Conservation (phyloP, 2,888 invertebrate genomes). For the Meteorus colon region DNA sequence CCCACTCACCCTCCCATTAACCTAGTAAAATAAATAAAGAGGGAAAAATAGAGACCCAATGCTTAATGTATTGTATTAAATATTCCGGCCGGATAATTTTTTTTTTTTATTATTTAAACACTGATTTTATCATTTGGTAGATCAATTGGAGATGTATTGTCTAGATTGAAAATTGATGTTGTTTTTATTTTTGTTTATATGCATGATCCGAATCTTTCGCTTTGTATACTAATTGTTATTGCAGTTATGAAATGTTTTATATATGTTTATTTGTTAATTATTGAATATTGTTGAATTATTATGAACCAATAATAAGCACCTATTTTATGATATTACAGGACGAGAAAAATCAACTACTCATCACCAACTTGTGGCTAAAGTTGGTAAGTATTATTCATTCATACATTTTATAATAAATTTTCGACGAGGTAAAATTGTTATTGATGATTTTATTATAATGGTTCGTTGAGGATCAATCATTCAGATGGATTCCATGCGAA, state of each 20-base stretch:
- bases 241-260: neutral
- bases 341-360: slow-evolving; percentile 97
- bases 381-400: slow-evolving; percentile 81
- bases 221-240: neutral
- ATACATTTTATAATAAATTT: slow-evolving; percentile 13
- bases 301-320: slow-evolving; percentile 4
- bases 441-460: neutral
- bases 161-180: neutral
- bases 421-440: neutral
- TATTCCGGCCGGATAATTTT: neutral
- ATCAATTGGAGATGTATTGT: neutral
- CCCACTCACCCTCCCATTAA: slow-evolving; percentile 21
- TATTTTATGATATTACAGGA: slow-evolving; percentile 80
- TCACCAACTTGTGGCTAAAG: slow-evolving; percentile 97
- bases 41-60: neutral
- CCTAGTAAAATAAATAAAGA: slow-evolving; percentile 32
- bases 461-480: neutral
- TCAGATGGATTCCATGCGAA: neutral
- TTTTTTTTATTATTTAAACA: neutral
- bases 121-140: neutral
- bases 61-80: slow-evolving; percentile 3
- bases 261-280: neutral
- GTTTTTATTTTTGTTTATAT: neutral
- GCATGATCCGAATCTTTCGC: neutral
- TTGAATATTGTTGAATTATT: neutral